Conservation (phyloP, 2,113 vertebrate species). For the Corythornis vintsioides region DNA sequence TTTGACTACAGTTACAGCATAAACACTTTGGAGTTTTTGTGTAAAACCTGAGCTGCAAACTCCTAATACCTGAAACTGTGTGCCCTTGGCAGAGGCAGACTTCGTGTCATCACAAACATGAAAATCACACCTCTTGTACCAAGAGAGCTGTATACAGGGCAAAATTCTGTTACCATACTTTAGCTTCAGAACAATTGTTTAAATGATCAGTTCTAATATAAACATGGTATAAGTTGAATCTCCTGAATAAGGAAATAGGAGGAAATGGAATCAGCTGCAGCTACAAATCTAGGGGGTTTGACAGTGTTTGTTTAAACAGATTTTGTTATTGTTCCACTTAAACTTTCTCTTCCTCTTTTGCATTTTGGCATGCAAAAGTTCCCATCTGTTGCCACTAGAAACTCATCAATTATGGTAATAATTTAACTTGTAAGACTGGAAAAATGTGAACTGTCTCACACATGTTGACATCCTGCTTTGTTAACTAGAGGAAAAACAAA, state of each 20-base stretch:
- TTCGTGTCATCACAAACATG: not conserved
- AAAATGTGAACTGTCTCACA: conserved; percentile 38
- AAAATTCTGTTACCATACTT: not conserved
- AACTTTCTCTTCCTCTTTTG: conserved; percentile 67
- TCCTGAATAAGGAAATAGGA: conserved; percentile 6
- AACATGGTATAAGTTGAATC: not conserved
- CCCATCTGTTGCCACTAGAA: conserved; percentile 67
- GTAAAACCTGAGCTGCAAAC: not conserved
- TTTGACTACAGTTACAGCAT: not conserved
- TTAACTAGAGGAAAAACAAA: conserved; percentile 35
- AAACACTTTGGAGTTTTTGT: not conserved
- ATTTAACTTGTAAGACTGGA: conserved; percentile 65
- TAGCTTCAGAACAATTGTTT: not conserved
- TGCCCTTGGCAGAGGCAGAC: not conserved
- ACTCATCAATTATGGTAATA: conserved; percentile 27
- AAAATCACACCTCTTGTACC: not conserved
- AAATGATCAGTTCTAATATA: not conserved
- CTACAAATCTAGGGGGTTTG: conserved; percentile 26
- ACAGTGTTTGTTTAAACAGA: conserved; percentile 59
- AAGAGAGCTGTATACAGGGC: not conserved
- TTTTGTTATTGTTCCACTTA: conserved; percentile 62
- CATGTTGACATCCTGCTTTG: conserved; percentile 61
- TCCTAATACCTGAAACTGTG: not conserved
- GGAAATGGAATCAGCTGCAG: conserved; percentile 56
- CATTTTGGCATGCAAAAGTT: conserved; percentile 52